Base-by-base conservation (phyloP, 2,888 invertebrate species). In the Nomada fabriciana region DNA sequence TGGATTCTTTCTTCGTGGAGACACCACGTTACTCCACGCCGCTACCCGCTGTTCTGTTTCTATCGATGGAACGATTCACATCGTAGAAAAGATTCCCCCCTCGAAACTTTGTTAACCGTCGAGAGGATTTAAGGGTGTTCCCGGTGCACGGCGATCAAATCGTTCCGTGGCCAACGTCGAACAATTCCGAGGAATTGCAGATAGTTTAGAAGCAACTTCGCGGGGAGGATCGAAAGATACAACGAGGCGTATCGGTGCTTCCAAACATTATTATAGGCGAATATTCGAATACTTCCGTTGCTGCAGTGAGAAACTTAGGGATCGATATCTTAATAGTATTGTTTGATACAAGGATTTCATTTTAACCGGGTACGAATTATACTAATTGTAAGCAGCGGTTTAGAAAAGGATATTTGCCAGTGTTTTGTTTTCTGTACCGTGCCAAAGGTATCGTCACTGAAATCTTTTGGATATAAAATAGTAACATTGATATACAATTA, bases 61-160 rank as follows among this genome's bases (percentile, higher is more conserved):
- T 67, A 36, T 67, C 42, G 42, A 57, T 29, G 18, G 57, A 59
- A 52, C 23, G 29, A 78, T 70, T 79, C 70, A 59, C 52, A 29
- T 64, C 55, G 15, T 11, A 5, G 5, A 23, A 25, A 42, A 50
- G 11, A n/a, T 15, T 52, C 42, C 43, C 42, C 52, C n/a, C 43
- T 47, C 13, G 15, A 15, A 53, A 36, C 43, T 20, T 68, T 36
- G 53, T 55, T 53, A 23, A 53, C 10, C 36, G 7, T 36, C 18
- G n/a, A 57, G 23, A 65, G 18, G 23, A 55, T 43, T 55, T 43
- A 36, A 60, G 36, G 9, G 29, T 23, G 29, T 53, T 36, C 13
- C 5, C n/a, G 42, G 25, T 42, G 15, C 13, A 13, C 3, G 13
- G 7, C 7, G 23, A 15, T 80, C 52, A 59, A 59, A 79, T 64